These are phyloP conservation scores for Chrysotoxum bicinctum DNA, from an alignment of 2,888 invertebrate species.

Conservation along the genomic window DNA sequence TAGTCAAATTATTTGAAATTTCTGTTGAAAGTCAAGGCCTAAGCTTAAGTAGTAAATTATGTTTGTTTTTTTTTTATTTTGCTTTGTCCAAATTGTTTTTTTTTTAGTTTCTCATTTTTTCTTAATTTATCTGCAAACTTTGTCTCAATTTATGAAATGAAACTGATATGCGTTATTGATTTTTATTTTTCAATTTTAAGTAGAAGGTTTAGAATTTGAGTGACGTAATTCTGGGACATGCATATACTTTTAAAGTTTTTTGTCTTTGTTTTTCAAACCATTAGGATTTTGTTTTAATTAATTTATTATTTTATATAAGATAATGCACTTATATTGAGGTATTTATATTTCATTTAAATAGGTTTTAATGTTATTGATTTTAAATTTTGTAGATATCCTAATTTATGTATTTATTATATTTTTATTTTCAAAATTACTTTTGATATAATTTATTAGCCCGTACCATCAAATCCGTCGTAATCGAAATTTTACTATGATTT, in stretches of 20 bases:
- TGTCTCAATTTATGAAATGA: slow-evolving; percentile 20
- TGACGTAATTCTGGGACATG: slow-evolving; percentile 39
- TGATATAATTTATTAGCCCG: slow-evolving; percentile 19
- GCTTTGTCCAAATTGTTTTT: slow-evolving; percentile 15
- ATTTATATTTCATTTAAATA: slow-evolving; percentile 75
- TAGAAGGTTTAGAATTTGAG: slow-evolving; percentile 21
- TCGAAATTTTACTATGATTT: background rate
- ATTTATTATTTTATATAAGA: slow-evolving; percentile 75
- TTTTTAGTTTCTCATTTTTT: slow-evolving; percentile 1
- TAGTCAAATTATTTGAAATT: background rate
- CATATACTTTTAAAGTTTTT: slow-evolving; percentile 7
- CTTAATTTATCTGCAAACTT: slow-evolving; percentile 9
- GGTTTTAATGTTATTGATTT: slow-evolving; percentile 65
- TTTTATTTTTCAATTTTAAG: slow-evolving; percentile 21
- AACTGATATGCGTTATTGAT: slow-evolving; percentile 65
- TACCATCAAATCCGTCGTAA: background rate
- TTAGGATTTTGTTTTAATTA: slow-evolving; percentile 31
- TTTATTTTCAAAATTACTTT: slow-evolving; percentile 56
- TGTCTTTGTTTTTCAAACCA: slow-evolving; percentile 31
- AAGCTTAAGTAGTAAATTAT: slow-evolving; percentile 29
- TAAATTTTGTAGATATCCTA: slow-evolving; percentile 42
- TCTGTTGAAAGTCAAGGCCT: background rate
- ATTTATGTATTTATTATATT: slow-evolving; percentile 22
- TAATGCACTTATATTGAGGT: slow-evolving; percentile 79
- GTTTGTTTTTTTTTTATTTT: background rate